Evolutionary conservation across 2,797 vertebrate species (phyloP), one percentile per base, ranked within the genome.

Genomic region (Sebastes minor): DNA sequence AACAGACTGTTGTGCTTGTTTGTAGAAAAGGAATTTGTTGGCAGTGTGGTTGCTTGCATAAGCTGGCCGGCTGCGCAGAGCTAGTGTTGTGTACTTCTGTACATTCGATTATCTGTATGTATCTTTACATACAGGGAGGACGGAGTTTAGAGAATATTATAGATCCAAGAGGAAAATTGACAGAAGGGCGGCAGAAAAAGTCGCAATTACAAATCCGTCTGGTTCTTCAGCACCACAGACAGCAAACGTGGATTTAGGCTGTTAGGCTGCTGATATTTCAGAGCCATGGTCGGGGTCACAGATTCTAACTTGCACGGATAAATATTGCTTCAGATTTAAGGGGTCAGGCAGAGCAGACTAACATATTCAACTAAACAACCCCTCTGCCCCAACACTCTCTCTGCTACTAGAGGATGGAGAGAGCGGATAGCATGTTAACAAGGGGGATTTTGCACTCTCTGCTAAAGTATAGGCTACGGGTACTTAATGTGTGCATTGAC

Each of bases 1-100:
- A 28, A 65, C n/a, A 77, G 7, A 72, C 22, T 57, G 9, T 25
- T 12, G 35, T 52, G 33, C 52, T 66, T 84, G 60, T 72, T 74
- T 5, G n/a, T 22, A 74, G 27, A 72, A 38, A 33, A 25, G 7
- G 35, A 56, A 42, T 52, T 73, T 73, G 53, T 46, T 66, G 71
- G 56, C 55, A 69, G 57, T 28, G 49, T 49, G 35, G 25, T 52
- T 69, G 42, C 64, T 27, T 3, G 75, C 10, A 3, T 49, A 25
- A 32, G 13, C 27, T 59, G 62, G 59, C 60, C 65, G 62, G 68
- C 61, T 68, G 68, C n/a, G 33, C 20, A 16, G 8, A 13, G 18
- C 6, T 42, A 38, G 20, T 49, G 46, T 60, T 61, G 7, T 71
- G 7, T 14, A 60, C 5, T 71, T 75, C n/a, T 71, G 18, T 3